Evolutionary conservation across 1,140 invertebrate genomes (phyloP), one percentile per base, ranked within the genome.

Genomic region (Chlorops oryzae): DNA sequence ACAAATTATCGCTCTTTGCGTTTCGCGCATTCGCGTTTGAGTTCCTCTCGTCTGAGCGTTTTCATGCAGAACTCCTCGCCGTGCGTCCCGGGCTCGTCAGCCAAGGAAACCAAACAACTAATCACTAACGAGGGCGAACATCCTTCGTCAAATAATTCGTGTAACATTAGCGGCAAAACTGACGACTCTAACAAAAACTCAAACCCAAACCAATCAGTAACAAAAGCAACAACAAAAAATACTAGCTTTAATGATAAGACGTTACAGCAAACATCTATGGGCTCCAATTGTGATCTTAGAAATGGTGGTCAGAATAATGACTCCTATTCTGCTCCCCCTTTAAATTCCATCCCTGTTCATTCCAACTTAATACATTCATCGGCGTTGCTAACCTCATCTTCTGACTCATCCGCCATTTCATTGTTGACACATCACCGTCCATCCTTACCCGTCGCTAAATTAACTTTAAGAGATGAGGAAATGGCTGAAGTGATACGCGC

Each of bases 401-500:
- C n/a, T n/a, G n/a, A n/a, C n/a, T n/a, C n/a, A n/a, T n/a, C n/a
- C n/a, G n/a, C n/a, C n/a, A n/a, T n/a, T 27, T 54, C 63, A 9
- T 56, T 60, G 9, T 41, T 64, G 50, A 62, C 62, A 57, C 63
- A 69, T 59, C 65, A 69, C 59, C 65, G 65, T 22, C 65, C 65
- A 37, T 69, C 65, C 43, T 56, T 69, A 53, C 65, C 65, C 9
- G 65, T 64, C 34, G 61, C 62, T 0, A 69, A 65, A 50, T 50
- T 69, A 61, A 69, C 65, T 21, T 69, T 69, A 39, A 61, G 65
- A 41, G 65, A 69, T 40, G 65, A 69, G 43, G 65, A 69, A 55
- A 69, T 69, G 65, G 65, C 65, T 13, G 65, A 69, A 44, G 65
- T 69, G 21, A 69, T 69, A 32, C 55, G 65, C 7, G 65, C 65